Evolutionary conservation across 2,888 invertebrate species (phyloP).

Genomic region (Stenoptilia bipunctidactyla): DNA sequence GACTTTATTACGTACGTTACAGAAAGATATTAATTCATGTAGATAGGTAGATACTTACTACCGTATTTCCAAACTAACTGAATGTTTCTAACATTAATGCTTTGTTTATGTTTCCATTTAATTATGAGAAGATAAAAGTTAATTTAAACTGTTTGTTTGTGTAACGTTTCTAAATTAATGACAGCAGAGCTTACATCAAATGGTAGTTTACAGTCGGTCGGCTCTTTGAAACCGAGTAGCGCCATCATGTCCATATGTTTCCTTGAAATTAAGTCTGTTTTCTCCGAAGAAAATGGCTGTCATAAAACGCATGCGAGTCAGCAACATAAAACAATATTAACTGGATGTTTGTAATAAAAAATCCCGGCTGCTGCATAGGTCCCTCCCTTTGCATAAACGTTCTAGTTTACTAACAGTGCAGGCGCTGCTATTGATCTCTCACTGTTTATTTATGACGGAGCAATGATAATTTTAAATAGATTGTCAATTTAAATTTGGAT

Average conservation of each 20-base stretch:
- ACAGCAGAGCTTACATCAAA: slow-evolving; percentile 58
- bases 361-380: slow-evolving; percentile 18
- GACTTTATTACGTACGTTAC: too few relatives aligned
- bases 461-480: too few relatives aligned
- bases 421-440: too few relatives aligned
- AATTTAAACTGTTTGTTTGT: slow-evolving; percentile 59
- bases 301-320: slow-evolving; percentile 56
- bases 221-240: slow-evolving; percentile 64
- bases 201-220: slow-evolving; percentile 49
- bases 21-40: too few relatives aligned
- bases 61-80: too few relatives aligned
- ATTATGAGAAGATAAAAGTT: slow-evolving; percentile 21
- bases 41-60: too few relatives aligned
- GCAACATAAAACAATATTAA: slow-evolving; percentile 55
- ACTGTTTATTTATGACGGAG: too few relatives aligned
- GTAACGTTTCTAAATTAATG: slow-evolving; percentile 39
- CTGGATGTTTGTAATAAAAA: slow-evolving; percentile 52
- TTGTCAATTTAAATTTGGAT: too few relatives aligned
- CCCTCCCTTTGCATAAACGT: too few relatives aligned
- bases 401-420: too few relatives aligned
- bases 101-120: not conserved
- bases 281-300: slow-evolving; percentile 60
- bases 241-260: slow-evolving; percentile 65
- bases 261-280: slow-evolving; percentile 69
- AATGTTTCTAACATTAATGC: not conserved